A percentile compares a stretch with the other conserved stretches of the same genome.
Evolutionary conservation across 2,888 invertebrate genomes (phyloP).

Genomic region (Rapana venosa): DNA sequence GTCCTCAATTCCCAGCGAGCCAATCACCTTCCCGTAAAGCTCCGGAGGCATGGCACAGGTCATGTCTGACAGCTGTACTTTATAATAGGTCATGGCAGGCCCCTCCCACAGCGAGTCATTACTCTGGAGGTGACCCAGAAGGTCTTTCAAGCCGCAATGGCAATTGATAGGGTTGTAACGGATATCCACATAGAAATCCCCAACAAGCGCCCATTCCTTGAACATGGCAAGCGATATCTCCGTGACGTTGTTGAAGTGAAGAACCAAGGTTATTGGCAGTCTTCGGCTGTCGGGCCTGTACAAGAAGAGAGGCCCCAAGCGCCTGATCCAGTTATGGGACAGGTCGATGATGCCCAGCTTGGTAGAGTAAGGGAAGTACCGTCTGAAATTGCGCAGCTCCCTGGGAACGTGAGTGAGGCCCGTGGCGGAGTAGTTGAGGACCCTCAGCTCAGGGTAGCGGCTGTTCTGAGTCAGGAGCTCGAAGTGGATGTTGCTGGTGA

Average conservation of each 20-base stretch:
- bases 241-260: conserved; percentile 49
- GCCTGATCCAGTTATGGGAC: conserved; percentile 59
- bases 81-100: conserved; percentile 38
- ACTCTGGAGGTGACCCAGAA: conserved; percentile 32
- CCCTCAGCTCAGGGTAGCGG: conserved; percentile 53
- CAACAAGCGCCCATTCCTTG: conserved; percentile 51
- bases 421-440: conserved; percentile 51
- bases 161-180: conserved; percentile 63
- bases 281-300: not conserved
- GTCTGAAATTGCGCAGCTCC: conserved; percentile 57
- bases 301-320: conserved; percentile 47
- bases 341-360: conserved; percentile 57
- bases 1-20: conserved; percentile 43
- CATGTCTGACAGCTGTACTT: conserved; percentile 55
- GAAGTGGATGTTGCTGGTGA: conserved; percentile 54
- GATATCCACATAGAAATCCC: conserved; percentile 60
- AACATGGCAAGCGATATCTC: conserved; percentile 53
- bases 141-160: conserved; percentile 50
- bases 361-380: conserved; percentile 59
- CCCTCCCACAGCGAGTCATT: conserved; percentile 28
- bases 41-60: conserved; percentile 52
- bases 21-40: conserved; percentile 48
- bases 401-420: conserved; percentile 53
- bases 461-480: conserved; percentile 54
- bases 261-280: conserved; percentile 26